Base-by-base conservation (phyloP, 2,888 invertebrate species). In the Calliphora vomitoria region DNA sequence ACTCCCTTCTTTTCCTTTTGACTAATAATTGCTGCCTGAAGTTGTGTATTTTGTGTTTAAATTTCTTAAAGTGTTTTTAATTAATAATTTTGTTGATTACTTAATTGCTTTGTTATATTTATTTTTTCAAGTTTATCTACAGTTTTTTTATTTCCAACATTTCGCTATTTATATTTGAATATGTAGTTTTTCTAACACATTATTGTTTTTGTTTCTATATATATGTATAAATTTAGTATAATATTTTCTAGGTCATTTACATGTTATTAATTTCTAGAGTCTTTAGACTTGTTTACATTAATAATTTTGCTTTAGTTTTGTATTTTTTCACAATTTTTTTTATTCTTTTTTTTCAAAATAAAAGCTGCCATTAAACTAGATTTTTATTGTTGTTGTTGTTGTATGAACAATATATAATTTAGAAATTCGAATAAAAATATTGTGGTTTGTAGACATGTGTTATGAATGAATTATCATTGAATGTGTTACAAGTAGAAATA, bases 161-260 rank as follows among this genome's bases (percentile, higher is more conserved):
- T 35, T 5, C 35, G 35, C 35, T 35, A 35, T 35, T 35, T 35
- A 35, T 35, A 35, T 35, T 35, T 35, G 35, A 35, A 35, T 35
- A 38, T 31, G 25, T 25, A 25, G 25, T 25, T 25, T 25, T 25
- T 25, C 25, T 25, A 25, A 25, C 25, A 25, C 25, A 1, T 25
- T 25, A 25, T 25, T 25, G 64, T 66, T 55, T 13, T 38, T 58
- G 50, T 75, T 69, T 69, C 31, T 50, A 31, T 62, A 13, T 31
- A 15, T 35, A 35, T 31, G 13, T 10, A 1, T 50, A 15, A 53
- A 31, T 11, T 72, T 35, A 18, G 8, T 55, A 38, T 41, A 20
- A 44, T 3, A 18, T 53, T 86, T 86, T 86, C 86, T 86, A 86
- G 82, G 82, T 75, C 86, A 86, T 82, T 86, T 82, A 75, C 74